Evolutionary conservation across 2,888 invertebrate genomes (phyloP), one percentile per base, ranked within the genome.

Genomic region (Pammene fasciana): DNA sequence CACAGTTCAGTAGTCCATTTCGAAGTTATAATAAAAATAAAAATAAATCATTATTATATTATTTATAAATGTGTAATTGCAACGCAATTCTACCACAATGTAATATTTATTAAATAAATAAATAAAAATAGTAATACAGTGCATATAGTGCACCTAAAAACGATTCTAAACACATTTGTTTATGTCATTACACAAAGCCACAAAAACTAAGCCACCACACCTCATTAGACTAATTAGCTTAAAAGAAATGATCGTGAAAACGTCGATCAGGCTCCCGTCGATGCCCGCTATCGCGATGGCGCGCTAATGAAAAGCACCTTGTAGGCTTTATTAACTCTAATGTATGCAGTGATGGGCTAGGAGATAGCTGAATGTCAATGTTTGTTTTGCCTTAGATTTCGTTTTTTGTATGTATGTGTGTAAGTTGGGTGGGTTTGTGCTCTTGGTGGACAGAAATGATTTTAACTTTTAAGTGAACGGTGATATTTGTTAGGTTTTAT

Each of bases 271-370:
- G 82, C 78, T 75, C 79, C 73, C 68, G 72, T 75, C 84, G 80
- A 85, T 88, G 72, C 70, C 77, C 79, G 79, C 75, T 87, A 91
- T 91, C 91, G 81, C 83, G 92, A 92, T 92, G 86, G 82, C 78
- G 80, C 81, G 79, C 87, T 90, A 92, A 91, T 92, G 91, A 89
- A 89, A 89, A 86, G 85, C 86, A 84, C 85, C 86, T 84, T 86
- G 88, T 84, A 82, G 82, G 83, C 88, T 90, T 91, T 92, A 92
- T 92, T 90, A 92, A 89, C 85, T 83, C 87, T 91, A 91, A 92
- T 91, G 88, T 90, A 91, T 91, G 85, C 92, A 85, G 76, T 74
- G 90, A 90, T 73, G 71, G 71, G 72, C 70, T 68, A 75, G 72
- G 16, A 62, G 75, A 72, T 73, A 70, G 54, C 56, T 70, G 68